These are phyloP conservation scores for Drosophila equinoxialis DNA, from an alignment of 1,140 invertebrate genomes.

Conservation along the genomic window DNA sequence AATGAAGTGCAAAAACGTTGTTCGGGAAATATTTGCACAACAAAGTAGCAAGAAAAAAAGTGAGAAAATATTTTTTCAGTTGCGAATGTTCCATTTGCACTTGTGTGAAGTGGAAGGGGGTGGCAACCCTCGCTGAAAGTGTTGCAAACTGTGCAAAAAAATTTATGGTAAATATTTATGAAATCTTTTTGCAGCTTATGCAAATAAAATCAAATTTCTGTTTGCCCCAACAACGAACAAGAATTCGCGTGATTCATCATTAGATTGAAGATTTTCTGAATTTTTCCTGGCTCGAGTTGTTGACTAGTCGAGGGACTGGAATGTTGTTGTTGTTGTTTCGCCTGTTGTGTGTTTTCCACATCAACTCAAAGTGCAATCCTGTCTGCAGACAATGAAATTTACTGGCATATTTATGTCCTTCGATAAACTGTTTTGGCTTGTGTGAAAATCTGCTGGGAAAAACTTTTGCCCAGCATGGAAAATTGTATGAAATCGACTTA, in stretches of 20 bases:
- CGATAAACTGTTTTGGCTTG: constrained; percentile 33
- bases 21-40: constrained; percentile 46
- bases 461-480: constrained; percentile 22
- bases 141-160: constrained; percentile 28
- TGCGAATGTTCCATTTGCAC: constrained; percentile 19
- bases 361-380: constrained; percentile 21
- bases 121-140: constrained; percentile 18
- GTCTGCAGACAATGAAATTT: constrained; percentile 47
- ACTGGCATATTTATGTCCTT: constrained; percentile 32
- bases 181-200: constrained; percentile 44
- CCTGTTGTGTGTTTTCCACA: constrained; percentile 18
- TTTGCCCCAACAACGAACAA: constrained; percentile 16
- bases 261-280: not conserved
- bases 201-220: constrained; percentile 57
- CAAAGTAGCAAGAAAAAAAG: constrained; percentile 44
- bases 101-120: not conserved
- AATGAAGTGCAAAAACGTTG: constrained; percentile 36
- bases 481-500: constrained; percentile 49
- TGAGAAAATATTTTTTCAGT: constrained; percentile 43
- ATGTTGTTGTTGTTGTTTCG: not conserved
- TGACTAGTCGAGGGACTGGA: constrained; percentile 27
- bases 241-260: constrained; percentile 34
- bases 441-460: constrained; percentile 29
- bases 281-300: constrained; percentile 11
- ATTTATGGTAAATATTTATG: constrained; percentile 46